phyloP scores from a whole-genome alignment of 2,797 vertebrate genomes.

The Amblyopsis hoosieri region DNA sequence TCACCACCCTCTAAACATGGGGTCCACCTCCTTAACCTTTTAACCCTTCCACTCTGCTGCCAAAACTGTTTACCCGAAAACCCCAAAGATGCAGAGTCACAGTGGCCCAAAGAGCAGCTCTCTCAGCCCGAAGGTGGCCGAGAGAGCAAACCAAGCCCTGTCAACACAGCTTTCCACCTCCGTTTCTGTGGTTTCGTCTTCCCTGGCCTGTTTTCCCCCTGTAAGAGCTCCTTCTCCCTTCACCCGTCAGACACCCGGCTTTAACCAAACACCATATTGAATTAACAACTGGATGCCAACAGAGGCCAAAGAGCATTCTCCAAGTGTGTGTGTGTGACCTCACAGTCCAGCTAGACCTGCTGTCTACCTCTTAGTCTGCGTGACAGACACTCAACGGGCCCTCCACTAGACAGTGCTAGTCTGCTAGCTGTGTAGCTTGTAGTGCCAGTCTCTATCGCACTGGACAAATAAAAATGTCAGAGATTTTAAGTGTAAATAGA shows the following conservation, averaged over 20 bases:
- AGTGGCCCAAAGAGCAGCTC: slow-evolving; percentile 88
- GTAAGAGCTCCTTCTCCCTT: slow-evolving; percentile 54
- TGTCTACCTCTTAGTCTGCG: slow-evolving; percentile 98
- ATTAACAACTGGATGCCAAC: slow-evolving; percentile 82
- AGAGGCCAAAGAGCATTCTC: slow-evolving; percentile 99
- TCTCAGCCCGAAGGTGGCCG: slow-evolving; percentile 73
- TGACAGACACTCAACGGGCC: slow-evolving; percentile 89
- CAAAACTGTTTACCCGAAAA: slow-evolving; percentile 70
- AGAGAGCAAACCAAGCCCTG: slow-evolving; percentile 65
- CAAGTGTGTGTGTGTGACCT: slow-evolving; percentile 91
- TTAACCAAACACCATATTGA: slow-evolving; percentile 75
- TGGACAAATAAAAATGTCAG: slow-evolving; percentile 72
- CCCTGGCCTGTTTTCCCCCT: slow-evolving; percentile 54
- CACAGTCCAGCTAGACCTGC: slow-evolving; percentile 96
- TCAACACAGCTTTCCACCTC: slow-evolving; percentile 71
- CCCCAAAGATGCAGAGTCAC: slow-evolving; percentile 78
- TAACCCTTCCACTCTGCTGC: slow-evolving; percentile 76
- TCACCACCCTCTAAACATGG: slow-evolving; percentile 76
- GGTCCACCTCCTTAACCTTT: slow-evolving; percentile 50
- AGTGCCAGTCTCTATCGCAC: slow-evolving; percentile 89
- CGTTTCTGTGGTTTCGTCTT: slow-evolving; percentile 53
- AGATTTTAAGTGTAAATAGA: slow-evolving; percentile 79
- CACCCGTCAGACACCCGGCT: slow-evolving; percentile 57
- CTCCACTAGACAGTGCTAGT: slow-evolving; percentile 88
- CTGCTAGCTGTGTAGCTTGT: slow-evolving; percentile 89